Conservation (phyloP, 1,140 invertebrate species). For the Leguminivora glycinivorella region DNA sequence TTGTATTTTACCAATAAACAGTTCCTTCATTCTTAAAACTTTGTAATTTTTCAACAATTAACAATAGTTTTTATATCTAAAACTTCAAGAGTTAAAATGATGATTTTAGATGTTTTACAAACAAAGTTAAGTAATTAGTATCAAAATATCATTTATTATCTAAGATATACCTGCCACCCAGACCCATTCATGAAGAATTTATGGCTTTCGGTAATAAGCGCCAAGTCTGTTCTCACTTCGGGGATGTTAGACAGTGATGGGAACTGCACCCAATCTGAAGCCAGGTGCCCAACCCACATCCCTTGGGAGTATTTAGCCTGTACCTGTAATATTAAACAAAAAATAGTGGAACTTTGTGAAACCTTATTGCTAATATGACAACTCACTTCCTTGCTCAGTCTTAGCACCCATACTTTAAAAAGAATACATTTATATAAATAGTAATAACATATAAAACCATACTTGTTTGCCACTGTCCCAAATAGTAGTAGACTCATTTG, state of each 20-base stretch:
- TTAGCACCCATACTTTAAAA: no score
- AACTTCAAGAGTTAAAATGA: no score
- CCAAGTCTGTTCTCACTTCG: conserved; percentile 63
- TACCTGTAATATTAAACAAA: conserved; percentile 51
- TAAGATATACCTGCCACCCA: conserved; percentile 56
- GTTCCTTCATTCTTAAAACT: no score
- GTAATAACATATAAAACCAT: conserved; percentile 30
- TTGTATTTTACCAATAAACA: no score
- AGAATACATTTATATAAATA: no score
- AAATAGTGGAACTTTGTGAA: not conserved
- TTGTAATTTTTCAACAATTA: no score
- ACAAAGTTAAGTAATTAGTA: no score
- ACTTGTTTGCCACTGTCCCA: conserved; percentile 61
- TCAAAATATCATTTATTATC: not conserved
- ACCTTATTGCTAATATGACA: no score
- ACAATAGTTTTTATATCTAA: no score
- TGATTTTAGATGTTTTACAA: no score
- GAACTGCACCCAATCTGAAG: conserved; percentile 61
- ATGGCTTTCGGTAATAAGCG: conserved; percentile 64
- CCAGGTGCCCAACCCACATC: conserved; percentile 59
- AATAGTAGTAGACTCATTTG: conserved; percentile 54
- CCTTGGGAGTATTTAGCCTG: conserved; percentile 70
- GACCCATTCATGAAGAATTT: conserved; percentile 69
- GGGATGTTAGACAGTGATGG: conserved; percentile 52
- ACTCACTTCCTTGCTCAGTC: no score